A percentile compares a stretch with the other conserved stretches of the same genome.
Evolutionary conservation across 2,888 invertebrate genomes (phyloP).

Genomic region (Ischnura elegans): DNA sequence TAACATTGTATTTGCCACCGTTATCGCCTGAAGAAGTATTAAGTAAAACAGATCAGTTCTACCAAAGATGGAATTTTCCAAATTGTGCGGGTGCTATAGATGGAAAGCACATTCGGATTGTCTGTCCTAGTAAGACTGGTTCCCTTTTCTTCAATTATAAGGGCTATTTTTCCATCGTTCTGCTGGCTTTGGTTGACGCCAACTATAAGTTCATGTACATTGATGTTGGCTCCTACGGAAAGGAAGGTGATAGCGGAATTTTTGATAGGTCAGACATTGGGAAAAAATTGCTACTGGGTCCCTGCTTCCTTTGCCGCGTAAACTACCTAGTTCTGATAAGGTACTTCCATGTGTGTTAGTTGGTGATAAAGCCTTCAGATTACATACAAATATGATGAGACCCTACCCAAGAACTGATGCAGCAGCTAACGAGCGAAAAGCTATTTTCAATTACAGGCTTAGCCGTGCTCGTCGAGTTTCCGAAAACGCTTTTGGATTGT

Average conservation of each 20-base stretch:
- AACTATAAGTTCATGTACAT: background rate
- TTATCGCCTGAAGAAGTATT: no score
- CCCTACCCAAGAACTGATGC: no score
- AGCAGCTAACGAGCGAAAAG: no score
- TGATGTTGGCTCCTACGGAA: conserved; percentile 10
- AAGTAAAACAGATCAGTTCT: background rate
- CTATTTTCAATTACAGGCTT: no score
- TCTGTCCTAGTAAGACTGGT: background rate
- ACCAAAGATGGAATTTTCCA: background rate
- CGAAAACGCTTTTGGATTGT: no score
- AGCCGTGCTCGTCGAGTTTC: no score
- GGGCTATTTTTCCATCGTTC: background rate
- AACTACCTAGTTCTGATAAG: background rate
- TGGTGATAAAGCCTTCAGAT: background rate
- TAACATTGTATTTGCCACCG: no score
- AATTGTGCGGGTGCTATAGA: conserved; percentile 4
- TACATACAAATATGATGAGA: background rate
- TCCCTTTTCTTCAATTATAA: background rate
- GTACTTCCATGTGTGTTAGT: background rate
- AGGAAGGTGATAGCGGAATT: background rate
- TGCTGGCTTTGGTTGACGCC: background rate
- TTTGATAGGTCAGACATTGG: background rate
- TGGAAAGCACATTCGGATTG: background rate
- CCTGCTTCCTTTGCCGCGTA: background rate
- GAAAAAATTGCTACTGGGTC: background rate